Percentiles rank a stretch among this genome's conserved stretches.
Conservation (phyloP, 2,797 vertebrate species). For the Delichon dasypus region DNA sequence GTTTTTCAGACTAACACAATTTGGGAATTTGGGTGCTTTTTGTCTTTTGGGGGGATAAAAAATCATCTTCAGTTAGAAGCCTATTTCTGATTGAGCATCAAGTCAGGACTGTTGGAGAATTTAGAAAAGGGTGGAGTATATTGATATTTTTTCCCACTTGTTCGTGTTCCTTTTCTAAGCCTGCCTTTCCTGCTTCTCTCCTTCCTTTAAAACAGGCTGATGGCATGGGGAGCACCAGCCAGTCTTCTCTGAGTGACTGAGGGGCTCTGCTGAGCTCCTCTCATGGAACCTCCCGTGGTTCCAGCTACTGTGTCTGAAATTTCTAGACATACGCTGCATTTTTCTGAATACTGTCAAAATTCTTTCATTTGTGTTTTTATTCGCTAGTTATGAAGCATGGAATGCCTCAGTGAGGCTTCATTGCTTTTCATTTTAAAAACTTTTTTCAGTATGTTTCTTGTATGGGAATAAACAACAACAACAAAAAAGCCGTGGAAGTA, state of each 20-base stretch:
- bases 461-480: not conserved
- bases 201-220: not conserved
- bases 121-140: not conserved
- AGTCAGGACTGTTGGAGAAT: not conserved
- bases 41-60: not conserved
- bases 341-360: not conserved
- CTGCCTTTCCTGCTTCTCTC: not conserved
- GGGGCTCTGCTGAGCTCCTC: not conserved
- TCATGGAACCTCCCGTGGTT: not conserved
- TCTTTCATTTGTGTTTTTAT: not conserved
- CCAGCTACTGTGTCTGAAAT: not conserved
- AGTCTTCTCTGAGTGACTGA: not conserved
- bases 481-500: not conserved
- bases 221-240: not conserved
- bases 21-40: not conserved
- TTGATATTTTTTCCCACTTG: not conserved
- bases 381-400: not conserved
- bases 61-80: not conserved
- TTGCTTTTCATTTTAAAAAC: not conserved
- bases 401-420: not conserved
- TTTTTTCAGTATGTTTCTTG: not conserved
- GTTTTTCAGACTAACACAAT: not conserved
- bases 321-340: not conserved
- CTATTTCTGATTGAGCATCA: not conserved
- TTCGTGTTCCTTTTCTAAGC: not conserved